Conservation (phyloP, 35 echinoderm and acorn worm genomes). For the Heliocidaris erythrogramma region DNA sequence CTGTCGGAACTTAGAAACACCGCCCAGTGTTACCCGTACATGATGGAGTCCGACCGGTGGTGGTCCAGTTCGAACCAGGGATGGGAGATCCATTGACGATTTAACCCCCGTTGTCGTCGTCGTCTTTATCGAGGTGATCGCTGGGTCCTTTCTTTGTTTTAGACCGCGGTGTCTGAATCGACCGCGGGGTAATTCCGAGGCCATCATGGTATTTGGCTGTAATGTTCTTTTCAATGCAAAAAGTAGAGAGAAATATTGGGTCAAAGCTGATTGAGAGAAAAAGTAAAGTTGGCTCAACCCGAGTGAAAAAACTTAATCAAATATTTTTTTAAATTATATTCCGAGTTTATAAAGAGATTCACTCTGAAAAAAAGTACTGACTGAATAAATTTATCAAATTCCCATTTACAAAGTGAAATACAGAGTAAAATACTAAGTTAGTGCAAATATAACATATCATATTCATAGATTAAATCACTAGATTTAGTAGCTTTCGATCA, state of each 20-base stretch:
- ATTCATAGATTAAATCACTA: too few species aligned
- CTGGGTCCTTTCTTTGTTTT: background rate
- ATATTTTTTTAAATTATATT: too few species aligned
- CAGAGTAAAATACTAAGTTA: too few species aligned
- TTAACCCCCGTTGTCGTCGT: background rate
- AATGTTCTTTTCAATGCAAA: background rate
- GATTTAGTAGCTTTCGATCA: too few species aligned
- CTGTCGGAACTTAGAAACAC: background rate
- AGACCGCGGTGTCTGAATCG: background rate
- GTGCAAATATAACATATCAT: too few species aligned
- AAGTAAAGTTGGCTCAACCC: too few species aligned
- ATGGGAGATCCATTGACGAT: background rate
- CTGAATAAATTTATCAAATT: too few species aligned
- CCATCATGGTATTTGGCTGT: conserved; percentile 7
- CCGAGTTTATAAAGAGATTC: too few species aligned
- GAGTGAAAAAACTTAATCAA: too few species aligned
- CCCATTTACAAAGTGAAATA: too few species aligned
- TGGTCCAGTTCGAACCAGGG: background rate
- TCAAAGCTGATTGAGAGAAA: background rate
- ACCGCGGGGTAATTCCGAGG: conserved; percentile 34
- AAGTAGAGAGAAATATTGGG: background rate
- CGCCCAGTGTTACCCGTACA: background rate
- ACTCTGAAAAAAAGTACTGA: too few species aligned
- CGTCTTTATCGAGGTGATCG: background rate
- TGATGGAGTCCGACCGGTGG: background rate